Evolutionary conservation across 2,888 invertebrate genomes (phyloP), one percentile per base, ranked within the genome.

Genomic region (Cantharis rufa): DNA sequence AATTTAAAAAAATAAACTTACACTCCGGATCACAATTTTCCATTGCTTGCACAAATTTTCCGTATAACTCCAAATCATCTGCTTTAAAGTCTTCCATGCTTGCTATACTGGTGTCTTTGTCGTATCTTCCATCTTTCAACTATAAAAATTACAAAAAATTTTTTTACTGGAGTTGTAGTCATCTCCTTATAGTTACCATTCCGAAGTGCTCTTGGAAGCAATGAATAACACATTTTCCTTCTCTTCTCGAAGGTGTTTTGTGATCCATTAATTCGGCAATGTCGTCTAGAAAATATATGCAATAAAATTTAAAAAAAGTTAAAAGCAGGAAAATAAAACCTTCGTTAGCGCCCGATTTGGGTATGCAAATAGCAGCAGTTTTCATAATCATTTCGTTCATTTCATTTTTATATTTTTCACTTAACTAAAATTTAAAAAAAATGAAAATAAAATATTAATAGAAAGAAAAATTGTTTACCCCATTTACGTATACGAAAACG

Each of bases 191-290:
- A 83, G 87, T 88, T 85, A 90, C 91, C 87, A 89, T 87, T 77
- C 87, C 86, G 69, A 88, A 83, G 79, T 87, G 89, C 81, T 83
- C 88, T 74, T 88, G 89, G 18, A 90, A 84, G 75, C 91, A 91
- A 7, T 88, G 88, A 73, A 89, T 79, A 62, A 90, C 84, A 80
- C 91, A 91, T 81, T 88, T 89, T 0, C 87, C 88, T 63, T 83
- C 86, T 13, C 82, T 48, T 15, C 21, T 86, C 1, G 87, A 84
- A 0, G 90, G 89, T 27, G 88, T 75, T 78, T 89, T 87, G 76
- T 89, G 87, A 24, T 87, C 83, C 70, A 89, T 81, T 24, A 84
- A 62, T 10, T 72, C 74, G 13, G 77, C 75, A 13, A 83, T 75
- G 66, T 83, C 83, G 10, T 79, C 84, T 83, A 48, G n/a, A 72